Evolutionary conservation across 2,888 invertebrate species (phyloP).

Genomic region (Eristalis tenax): DNA sequence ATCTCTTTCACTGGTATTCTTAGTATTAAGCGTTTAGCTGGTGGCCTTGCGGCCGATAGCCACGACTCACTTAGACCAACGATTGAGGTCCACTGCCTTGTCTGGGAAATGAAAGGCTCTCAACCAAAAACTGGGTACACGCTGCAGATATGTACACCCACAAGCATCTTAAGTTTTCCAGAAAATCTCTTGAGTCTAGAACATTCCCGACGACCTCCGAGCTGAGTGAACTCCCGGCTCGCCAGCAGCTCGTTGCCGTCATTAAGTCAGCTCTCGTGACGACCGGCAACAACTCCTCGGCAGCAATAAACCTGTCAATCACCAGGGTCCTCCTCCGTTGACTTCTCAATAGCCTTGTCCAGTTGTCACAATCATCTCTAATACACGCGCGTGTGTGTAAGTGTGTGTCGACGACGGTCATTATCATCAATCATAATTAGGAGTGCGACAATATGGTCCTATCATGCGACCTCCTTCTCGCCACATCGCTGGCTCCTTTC

Average conservation of each 20-base stretch:
- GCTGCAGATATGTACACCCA: no score
- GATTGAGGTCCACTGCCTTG: no score
- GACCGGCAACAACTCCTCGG: background rate
- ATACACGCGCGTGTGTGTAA: background rate
- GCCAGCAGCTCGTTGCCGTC: background rate
- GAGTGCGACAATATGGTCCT: constrained; percentile 45
- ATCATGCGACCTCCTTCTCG: constrained; percentile 36
- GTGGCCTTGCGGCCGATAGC: no score
- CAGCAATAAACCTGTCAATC: background rate
- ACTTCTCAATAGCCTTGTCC: background rate
- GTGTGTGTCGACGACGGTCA: background rate
- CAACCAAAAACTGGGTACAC: no score
- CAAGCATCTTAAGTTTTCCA: no score
- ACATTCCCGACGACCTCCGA: no score
- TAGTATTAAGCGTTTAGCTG: no score
- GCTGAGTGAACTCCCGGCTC: background rate
- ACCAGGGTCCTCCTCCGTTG: background rate
- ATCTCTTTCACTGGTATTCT: no score
- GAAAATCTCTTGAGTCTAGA: no score
- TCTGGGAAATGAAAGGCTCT: no score
- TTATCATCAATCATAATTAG: constrained; percentile 68
- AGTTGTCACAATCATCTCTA: background rate
- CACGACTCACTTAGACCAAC: no score
- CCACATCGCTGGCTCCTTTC: constrained; percentile 17
- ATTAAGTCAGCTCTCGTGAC: background rate